Base-by-base conservation (phyloP, 2,113 vertebrate species). In the Chaetodon trifascialis region DNA sequence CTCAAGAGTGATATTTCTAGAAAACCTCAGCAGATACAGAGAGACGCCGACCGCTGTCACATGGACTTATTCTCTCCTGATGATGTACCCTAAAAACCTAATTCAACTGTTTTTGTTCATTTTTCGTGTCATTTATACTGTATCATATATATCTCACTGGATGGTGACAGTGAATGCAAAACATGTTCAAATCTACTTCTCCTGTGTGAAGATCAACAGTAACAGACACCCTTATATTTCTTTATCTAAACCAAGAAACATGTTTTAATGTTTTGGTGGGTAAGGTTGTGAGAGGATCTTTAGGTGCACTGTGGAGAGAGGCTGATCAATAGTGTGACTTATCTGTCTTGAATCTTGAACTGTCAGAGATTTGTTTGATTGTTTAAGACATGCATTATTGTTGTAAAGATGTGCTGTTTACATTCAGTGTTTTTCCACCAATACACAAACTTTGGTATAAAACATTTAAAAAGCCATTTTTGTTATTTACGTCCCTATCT, bases 21-120 rank as follows among this genome's bases (percentile, higher is more conserved):
- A 44, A 58, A 25, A 59, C 56, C 62, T 62, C 54, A 64, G 1
- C 34, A 60, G 83, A 73, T 64, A 40, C 36, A 38, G 76, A 69
- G 23, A 55, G 49, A 79, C 47, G 82, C 56, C n/a, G n/a, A n/a
- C n/a, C n/a, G n/a, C n/a, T 87, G 68, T 73, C 65, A 73, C 47
- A 74, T 55, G 46, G 8, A 59, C 58, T 55, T 65, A 68, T 80
- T 64, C 11, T 42, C 70, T 34, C 30, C 9, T 16, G 59, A 4
- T 67, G 83, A 65, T 36, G 65, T 23, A 42, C 34, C 36, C 47
- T 15, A 30, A 15, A 23, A 1, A 66, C 0, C 11, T 19, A 6
- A 62, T 62, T 54, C 2, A 54, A 30, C 30, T 36, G 0, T n/a
- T 47, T 30, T 44, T 44, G 8, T 58, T 3, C 23, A 30, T 51